These are phyloP conservation scores for Vireo altiloquus DNA, from an alignment of 2,113 vertebrate species.

Conservation along the genomic window DNA sequence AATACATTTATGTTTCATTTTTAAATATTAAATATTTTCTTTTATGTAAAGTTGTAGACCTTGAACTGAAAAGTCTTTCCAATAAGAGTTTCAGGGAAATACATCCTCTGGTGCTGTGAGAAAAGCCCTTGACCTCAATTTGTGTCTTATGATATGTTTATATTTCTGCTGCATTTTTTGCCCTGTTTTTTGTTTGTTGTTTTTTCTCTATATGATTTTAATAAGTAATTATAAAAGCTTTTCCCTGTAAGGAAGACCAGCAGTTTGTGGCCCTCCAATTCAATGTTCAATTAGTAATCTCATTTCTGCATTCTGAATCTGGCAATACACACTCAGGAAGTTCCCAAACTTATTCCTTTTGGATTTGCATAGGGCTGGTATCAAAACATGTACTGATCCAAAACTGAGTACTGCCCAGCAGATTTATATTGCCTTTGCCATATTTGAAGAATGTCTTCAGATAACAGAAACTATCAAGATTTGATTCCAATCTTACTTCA, in stretches of 20 bases:
- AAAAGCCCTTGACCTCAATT: neutral
- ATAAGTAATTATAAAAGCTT: neutral
- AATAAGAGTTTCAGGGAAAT: neutral
- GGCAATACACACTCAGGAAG: neutral
- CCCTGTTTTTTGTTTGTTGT: fast-evolving
- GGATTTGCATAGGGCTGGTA: neutral
- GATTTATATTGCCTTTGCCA: neutral
- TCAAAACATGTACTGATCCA: neutral
- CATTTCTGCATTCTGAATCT: neutral
- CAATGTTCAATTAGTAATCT: neutral
- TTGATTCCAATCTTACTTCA: neutral
- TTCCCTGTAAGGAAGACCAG: neutral
- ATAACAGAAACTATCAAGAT: neutral
- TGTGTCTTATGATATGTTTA: neutral
- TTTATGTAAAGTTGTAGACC: neutral
- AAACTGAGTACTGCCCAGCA: neutral
- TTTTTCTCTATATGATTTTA: neutral
- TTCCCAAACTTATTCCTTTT: neutral
- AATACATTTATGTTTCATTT: neutral
- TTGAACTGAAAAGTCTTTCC: neutral
- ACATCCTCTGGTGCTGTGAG: neutral
- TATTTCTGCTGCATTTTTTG: neutral
- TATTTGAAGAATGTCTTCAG: neutral
- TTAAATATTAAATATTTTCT: neutral
- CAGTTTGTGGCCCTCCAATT: neutral